A percentile compares a stretch with the other conserved stretches of the same genome.
Conservation (phyloP, 64 coral and sea anemone genomes). For the Actinia equina region DNA sequence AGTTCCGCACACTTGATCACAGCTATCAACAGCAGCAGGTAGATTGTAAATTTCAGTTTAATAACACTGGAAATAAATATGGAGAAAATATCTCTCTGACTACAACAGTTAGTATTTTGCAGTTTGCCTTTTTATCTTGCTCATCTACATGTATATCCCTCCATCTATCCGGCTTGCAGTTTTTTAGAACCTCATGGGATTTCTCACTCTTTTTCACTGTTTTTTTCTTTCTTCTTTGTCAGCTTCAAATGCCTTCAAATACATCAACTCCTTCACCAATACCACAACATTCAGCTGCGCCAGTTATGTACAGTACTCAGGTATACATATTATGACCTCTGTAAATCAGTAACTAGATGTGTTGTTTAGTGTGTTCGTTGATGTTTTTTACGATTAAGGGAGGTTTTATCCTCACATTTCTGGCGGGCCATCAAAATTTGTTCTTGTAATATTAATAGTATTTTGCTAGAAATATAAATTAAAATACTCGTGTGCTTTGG, state of each 20-base stretch:
- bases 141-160: not conserved
- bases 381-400: not conserved
- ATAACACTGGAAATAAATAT: no score
- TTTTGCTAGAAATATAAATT: no score
- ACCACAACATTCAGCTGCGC: slow-evolving; percentile 81
- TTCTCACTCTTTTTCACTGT: no score
- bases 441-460: no score
- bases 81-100: no score
- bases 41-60: no score
- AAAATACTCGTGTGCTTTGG: no score
- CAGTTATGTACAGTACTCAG: slow-evolving; percentile 75
- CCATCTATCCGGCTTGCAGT: not conserved
- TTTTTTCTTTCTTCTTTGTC: not conserved
- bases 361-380: not conserved
- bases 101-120: no score
- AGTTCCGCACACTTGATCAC: not conserved
- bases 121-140: no score
- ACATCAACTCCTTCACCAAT: slow-evolving; percentile 49
- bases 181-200: not conserved
- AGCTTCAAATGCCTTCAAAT: slow-evolving; percentile 7
- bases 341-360: not conserved
- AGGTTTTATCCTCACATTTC: no score
- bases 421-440: no score
- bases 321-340: not conserved
- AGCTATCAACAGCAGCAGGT: not conserved